Evolutionary conservation across 2,888 invertebrate species (phyloP).

Genomic region (Epinotia bilunana): DNA sequence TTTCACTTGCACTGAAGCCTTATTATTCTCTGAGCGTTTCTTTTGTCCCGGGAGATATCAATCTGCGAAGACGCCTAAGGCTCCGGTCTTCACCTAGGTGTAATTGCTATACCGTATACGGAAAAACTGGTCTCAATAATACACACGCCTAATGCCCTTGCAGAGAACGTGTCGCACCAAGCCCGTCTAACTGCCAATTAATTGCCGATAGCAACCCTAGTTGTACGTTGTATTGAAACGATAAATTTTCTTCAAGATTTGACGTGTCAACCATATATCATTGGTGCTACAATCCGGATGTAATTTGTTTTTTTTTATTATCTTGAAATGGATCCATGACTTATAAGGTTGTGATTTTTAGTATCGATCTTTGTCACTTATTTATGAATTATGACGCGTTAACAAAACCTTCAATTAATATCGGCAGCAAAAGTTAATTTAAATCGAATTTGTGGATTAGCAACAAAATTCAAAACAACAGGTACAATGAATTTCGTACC

Average conservation of each 20-base stretch:
- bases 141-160: slow-evolving; percentile 72
- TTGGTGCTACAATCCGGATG: slow-evolving; percentile 52
- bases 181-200: slow-evolving; percentile 71
- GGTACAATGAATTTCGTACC: neutral
- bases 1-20: slow-evolving; percentile 70
- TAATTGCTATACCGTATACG: slow-evolving; percentile 74
- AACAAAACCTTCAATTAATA: neutral
- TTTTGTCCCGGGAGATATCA: slow-evolving; percentile 76
- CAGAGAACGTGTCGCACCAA: slow-evolving; percentile 61
- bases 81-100: slow-evolving; percentile 68
- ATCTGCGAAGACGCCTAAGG: slow-evolving; percentile 75
- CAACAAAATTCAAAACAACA: neutral
- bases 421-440: neutral
- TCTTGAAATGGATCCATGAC: neutral
- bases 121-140: slow-evolving; percentile 68
- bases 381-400: too few relatives aligned
- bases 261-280: slow-evolving; percentile 59
- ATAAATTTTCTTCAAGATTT: slow-evolving; percentile 57
- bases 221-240: slow-evolving; percentile 60
- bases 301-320: slow-evolving; percentile 5
- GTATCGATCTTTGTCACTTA: neutral
- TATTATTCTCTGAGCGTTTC: slow-evolving; percentile 76
- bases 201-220: slow-evolving; percentile 56
- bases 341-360: slow-evolving; percentile 7
- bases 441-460: neutral